Conservation (phyloP, 2,113 vertebrate genomes). For the Protobothrops mucrosquamatus region DNA sequence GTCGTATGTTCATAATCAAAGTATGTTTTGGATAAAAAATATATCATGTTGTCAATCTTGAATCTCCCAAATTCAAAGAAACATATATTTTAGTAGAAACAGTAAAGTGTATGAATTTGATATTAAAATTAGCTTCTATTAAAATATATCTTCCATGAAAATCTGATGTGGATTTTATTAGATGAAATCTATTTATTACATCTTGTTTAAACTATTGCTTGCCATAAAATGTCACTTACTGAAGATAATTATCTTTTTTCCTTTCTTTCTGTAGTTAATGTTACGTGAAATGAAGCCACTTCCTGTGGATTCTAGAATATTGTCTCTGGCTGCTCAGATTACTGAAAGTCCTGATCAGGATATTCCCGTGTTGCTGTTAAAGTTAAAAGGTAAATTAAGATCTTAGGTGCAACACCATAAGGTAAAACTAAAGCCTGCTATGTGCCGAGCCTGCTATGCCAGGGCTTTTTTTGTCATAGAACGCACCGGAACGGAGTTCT, state of each 20-base stretch:
- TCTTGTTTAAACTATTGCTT: not conserved
- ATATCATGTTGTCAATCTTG: not conserved
- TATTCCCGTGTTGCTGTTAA: constrained; percentile 70
- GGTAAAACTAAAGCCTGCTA: not conserved
- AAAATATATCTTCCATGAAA: not conserved
- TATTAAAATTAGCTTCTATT: not conserved
- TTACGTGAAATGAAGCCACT: constrained; percentile 27
- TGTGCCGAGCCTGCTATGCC: not conserved
- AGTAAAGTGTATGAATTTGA: not conserved
- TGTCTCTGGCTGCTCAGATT: constrained; percentile 70
- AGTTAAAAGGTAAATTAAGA: constrained; percentile 72
- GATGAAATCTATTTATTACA: not conserved
- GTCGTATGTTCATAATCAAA: not conserved
- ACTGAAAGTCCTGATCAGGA: constrained; percentile 69
- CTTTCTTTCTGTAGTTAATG: constrained; percentile 38
- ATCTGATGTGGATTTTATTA: not conserved
- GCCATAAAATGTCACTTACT: not conserved
- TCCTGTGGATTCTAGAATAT: constrained; percentile 60
- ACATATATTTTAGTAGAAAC: not conserved
- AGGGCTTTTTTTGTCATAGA: too few species aligned
- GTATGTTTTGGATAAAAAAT: not conserved
- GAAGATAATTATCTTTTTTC: not conserved
- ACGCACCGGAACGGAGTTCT: too few species aligned
- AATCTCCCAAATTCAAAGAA: not conserved
- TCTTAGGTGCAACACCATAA: not conserved